Conservation (phyloP, 2,113 vertebrate species). For the Rhynchopsitta pachyrhyncha region DNA sequence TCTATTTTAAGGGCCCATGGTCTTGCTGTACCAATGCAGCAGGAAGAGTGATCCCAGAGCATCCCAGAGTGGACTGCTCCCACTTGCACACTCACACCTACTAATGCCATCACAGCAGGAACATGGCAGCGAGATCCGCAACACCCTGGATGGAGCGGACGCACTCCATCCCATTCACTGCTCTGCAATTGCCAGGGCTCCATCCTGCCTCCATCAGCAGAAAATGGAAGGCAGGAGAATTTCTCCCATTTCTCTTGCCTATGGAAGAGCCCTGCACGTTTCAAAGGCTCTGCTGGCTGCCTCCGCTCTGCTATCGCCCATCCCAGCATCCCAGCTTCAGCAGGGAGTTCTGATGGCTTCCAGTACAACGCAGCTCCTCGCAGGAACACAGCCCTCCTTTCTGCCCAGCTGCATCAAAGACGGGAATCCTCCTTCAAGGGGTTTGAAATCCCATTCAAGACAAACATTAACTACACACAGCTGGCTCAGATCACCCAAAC, state of each 20-base stretch:
- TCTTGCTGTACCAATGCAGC: neutral
- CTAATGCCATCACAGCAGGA: neutral
- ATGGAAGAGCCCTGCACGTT: neutral
- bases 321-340: neutral
- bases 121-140: accelerated
- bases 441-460: neutral
- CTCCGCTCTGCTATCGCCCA: neutral
- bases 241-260: neutral
- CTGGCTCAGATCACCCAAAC: neutral
- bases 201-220: neutral
- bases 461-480: neutral
- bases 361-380: neutral
- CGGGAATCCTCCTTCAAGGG: neutral
- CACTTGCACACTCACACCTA: neutral
- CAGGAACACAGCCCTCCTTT: neutral
- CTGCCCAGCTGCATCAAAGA: conserved; percentile 10
- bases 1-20: neutral
- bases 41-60: neutral
- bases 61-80: neutral
- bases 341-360: neutral
- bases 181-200: neutral
- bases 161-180: neutral
- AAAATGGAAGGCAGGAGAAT: neutral
- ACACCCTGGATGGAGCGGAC: neutral
- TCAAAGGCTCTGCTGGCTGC: neutral